These are phyloP conservation scores for Orycteropus afer DNA, from an alignment of 2,113 vertebrate genomes.

Conservation along the genomic window DNA sequence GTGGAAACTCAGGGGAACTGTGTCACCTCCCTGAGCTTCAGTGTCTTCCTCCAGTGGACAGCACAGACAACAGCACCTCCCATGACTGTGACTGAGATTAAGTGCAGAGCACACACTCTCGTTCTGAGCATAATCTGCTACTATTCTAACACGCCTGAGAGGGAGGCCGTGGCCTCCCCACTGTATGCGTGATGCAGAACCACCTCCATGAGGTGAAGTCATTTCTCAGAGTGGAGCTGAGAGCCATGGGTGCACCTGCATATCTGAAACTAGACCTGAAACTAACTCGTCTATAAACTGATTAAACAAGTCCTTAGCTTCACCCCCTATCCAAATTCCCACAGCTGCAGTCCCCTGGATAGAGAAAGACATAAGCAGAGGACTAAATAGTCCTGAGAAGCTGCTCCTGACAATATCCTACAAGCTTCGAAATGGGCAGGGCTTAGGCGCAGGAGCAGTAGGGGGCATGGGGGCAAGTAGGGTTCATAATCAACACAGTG, in stretches of 20 bases:
- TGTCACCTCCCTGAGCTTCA: background rate
- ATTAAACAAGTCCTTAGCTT: background rate
- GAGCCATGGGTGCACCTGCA: slow-evolving; percentile 37
- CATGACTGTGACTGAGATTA: background rate
- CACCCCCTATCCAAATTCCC: background rate
- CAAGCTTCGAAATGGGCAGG: background rate
- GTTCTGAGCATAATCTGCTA: background rate
- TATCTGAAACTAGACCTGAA: slow-evolving; percentile 60
- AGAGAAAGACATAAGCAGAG: background rate
- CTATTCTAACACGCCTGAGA: background rate
- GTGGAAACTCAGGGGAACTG: background rate
- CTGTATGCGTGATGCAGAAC: background rate
- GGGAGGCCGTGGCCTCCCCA: background rate
- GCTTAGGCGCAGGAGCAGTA: background rate
- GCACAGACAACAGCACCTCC: background rate
- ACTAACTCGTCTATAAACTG: background rate
- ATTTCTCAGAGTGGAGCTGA: background rate
- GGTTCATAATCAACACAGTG: background rate
- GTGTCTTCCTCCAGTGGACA: background rate
- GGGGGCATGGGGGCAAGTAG: background rate
- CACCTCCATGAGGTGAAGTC: background rate
- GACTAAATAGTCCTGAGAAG: background rate
- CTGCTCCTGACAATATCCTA: background rate
- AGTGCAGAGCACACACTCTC: background rate
- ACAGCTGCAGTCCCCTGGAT: background rate